Conservation (phyloP, 2,113 vertebrate species). For the Nerophis lumbriciformis region DNA sequence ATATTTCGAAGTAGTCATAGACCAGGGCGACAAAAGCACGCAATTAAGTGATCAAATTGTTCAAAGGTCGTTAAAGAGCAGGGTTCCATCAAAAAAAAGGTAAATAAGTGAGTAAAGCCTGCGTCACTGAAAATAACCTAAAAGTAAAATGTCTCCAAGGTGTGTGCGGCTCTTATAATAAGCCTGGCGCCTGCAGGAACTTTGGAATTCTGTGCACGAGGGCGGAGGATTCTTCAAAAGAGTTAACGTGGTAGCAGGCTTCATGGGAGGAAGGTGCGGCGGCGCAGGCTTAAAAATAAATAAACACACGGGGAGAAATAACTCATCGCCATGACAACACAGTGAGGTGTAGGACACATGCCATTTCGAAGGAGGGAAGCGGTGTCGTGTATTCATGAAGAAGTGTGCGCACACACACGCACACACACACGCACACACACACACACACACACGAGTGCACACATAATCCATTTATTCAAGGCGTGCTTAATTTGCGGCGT, state of each 20-base stretch:
- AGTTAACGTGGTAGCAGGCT: constrained; percentile 23
- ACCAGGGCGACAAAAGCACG: too few relatives aligned
- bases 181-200: constrained; percentile 1
- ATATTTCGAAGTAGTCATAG: too few relatives aligned
- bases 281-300: constrained; percentile 58
- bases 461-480: constrained; percentile 55
- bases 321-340: constrained; percentile 71
- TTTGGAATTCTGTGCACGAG: constrained; percentile 19
- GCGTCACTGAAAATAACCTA: constrained; percentile 28
- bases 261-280: constrained; percentile 38
- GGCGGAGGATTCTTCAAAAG: constrained; percentile 5
- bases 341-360: constrained; percentile 57
- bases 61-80: too few relatives aligned
- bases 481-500: constrained; percentile 58
- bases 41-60: too few relatives aligned
- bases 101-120: constrained; percentile 3
- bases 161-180: constrained; percentile 10
- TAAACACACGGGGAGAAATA: constrained; percentile 43
- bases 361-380: constrained; percentile 53
- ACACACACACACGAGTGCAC: not conserved
- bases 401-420: not conserved
- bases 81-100: constrained; percentile 3
- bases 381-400: constrained; percentile 38
- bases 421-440: not conserved
- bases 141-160: constrained; percentile 32